Base-by-base conservation (phyloP, 2,888 invertebrate species). In the Troglohyphantes excavatus region DNA sequence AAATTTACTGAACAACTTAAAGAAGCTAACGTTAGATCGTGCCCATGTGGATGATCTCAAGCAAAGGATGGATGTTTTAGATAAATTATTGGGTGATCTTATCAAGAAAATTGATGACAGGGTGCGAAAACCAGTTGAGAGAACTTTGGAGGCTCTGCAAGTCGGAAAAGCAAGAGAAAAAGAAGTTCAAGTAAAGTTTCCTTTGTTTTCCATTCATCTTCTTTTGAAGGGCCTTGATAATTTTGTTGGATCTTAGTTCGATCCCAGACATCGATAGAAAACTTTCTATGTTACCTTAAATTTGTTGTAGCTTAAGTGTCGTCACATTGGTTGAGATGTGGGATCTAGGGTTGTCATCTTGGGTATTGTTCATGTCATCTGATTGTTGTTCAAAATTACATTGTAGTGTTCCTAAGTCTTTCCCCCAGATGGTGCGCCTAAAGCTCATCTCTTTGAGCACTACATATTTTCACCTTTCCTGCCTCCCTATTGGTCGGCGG, bases 1-100 rank as follows among this genome's bases (percentile, higher is more conserved):
- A 33, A 84, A 86, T 19, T 86, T 93, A 17, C 91, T 93, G 27
- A 91, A 92, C 19, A 91, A 91, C 63, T 81, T 93, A 5, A 82
- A 90, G 29, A 90, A 87, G 63, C 76, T 92, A 85, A 91, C 92
- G 17, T 63, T 91, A 19, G 91, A 92, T 73, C 91, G 91, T 26
- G 70, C 72, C 17, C 84, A 87, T 26, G 67, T 92, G 9, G 91
- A 91, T 73, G 91, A 90, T 29, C 59, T 92, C 1, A 75, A 76
- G 43, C 81, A 91, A 59, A 85, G 91, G 68, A 78, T 92, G 43
- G 88, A 90, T 61, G 27, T 53, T 39, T 82, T 92, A 26, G 70
- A 90, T 27, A 83, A 86, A 46, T 19, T 91, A 19, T 23, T 92
- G 0, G 79, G 70, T 46, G 92, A 91, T 63, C 82, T 91, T 6